These are phyloP conservation scores for Marcusenius ussheri DNA, from an alignment of 2,113 vertebrate genomes.

Conservation along the genomic window DNA sequence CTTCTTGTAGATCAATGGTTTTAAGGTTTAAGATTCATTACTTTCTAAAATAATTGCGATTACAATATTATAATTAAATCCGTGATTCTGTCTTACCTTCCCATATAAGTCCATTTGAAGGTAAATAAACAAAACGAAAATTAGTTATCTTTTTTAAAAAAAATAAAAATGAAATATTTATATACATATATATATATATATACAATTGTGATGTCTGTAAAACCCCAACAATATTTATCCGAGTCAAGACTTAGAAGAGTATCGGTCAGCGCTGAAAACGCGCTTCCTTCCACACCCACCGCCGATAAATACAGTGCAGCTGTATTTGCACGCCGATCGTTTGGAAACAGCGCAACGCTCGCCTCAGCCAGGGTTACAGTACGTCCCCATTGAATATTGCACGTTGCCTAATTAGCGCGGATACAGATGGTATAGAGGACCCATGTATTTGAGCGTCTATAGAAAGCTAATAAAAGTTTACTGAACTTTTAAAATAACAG, in stretches of 20 bases:
- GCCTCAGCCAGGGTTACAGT: neutral
- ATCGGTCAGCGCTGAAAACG: neutral
- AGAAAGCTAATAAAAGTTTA: neutral
- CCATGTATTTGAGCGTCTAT: neutral
- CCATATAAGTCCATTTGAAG: slow-evolving; percentile 72
- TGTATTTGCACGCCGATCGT: neutral
- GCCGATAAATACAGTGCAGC: neutral
- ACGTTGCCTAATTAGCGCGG: neutral
- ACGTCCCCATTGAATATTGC: neutral
- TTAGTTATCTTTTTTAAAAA: neutral
- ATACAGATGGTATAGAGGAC: neutral
- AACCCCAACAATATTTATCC: neutral
- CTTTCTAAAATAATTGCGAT: neutral
- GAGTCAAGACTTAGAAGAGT: neutral
- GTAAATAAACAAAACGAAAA: slow-evolving; percentile 5
- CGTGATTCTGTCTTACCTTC: slow-evolving; percentile 63
- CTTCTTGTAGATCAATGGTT: neutral
- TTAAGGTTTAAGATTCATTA: neutral
- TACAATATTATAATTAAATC: neutral
- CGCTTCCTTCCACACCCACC: neutral
- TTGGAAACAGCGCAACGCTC: neutral
- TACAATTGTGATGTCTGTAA: neutral
- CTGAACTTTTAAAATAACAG: neutral
- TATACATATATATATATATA: too few species aligned
- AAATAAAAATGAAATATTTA: neutral